Percentiles rank a stretch among this genome's conserved stretches.
Conservation (phyloP, 2,888 invertebrate species). For the Microdon myrmicae region DNA sequence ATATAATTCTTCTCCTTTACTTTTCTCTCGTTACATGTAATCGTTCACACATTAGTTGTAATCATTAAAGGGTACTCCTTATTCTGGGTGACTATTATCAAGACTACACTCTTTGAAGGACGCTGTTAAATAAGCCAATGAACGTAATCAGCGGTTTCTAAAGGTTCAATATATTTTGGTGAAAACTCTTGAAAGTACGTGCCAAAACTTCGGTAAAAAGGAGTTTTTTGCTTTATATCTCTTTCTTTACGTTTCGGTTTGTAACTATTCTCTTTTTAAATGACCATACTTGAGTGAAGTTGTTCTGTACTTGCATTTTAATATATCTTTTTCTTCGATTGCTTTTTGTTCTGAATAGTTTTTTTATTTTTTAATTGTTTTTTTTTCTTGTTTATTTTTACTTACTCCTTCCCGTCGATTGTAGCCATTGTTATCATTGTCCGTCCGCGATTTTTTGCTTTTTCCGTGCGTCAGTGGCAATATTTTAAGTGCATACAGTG, state of each 20-base stretch:
- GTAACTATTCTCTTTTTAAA: constrained; percentile 25
- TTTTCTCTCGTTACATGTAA: no score
- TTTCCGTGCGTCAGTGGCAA: constrained; percentile 43
- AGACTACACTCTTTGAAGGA: not conserved
- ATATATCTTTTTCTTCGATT: constrained; percentile 33
- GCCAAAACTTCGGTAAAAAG: constrained; percentile 16
- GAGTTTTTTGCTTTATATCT: constrained; percentile 22
- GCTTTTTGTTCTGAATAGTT: constrained; percentile 7
- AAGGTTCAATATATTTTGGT: constrained; percentile 16
- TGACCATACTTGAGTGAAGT: constrained; percentile 51
- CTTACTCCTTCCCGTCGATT: constrained; percentile 28
- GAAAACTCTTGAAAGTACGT: constrained; percentile 19
- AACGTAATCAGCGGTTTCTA: not conserved
- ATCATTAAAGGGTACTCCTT: no score
- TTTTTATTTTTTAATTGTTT: constrained; percentile 11
- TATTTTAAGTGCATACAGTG: constrained; percentile 34
- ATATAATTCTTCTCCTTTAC: constrained; percentile 7
- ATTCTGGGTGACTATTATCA: no score
- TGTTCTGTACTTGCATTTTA: constrained; percentile 53
- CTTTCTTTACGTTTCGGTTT: constrained; percentile 27
- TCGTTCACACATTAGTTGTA: no score
- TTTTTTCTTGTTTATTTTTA: constrained; percentile 7
- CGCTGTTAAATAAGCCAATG: not conserved
- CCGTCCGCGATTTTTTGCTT: constrained; percentile 33
- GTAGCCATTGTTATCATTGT: constrained; percentile 35